Conservation (phyloP, 1,140 invertebrate genomes). For the Cherax destructor region DNA sequence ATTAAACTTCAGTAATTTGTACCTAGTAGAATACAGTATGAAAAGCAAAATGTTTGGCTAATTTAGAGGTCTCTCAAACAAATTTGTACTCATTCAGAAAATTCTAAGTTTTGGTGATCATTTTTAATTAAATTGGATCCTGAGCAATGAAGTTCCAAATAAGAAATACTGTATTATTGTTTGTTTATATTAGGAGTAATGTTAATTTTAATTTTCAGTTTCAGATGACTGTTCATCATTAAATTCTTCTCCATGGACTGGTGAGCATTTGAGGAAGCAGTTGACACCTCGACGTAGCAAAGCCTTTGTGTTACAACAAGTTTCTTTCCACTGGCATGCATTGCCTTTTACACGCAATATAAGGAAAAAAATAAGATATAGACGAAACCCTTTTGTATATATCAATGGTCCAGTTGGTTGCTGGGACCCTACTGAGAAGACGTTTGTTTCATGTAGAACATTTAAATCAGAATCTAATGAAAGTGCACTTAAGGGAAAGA, state of each 20-base stretch:
- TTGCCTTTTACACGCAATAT: neutral
- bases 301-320: slow-evolving; percentile 81
- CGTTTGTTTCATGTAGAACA: neutral
- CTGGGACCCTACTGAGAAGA: slow-evolving; percentile 8
- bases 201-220: slow-evolving; percentile 77
- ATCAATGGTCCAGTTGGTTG: slow-evolving; percentile 13
- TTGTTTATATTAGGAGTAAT: too few relatives aligned
- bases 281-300: slow-evolving; percentile 82
- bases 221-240: slow-evolving; percentile 92
- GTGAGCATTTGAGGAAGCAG: slow-evolving; percentile 92
- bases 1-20: too few relatives aligned
- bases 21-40: too few relatives aligned
- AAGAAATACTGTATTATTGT: too few relatives aligned
- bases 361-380: slow-evolving; percentile 16
- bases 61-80: too few relatives aligned
- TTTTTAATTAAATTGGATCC: too few relatives aligned
- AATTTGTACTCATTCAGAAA: too few relatives aligned
- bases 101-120: too few relatives aligned
- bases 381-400: slow-evolving; percentile 43
- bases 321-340: slow-evolving; percentile 10
- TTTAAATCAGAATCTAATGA: slow-evolving; percentile 14
- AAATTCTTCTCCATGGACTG: slow-evolving; percentile 90
- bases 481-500: slow-evolving; percentile 12
- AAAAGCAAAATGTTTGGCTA: too few relatives aligned
- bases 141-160: too few relatives aligned